Percentiles rank a stretch among this genome's conserved stretches.
phyloP scores from a whole-genome alignment of 2,113 vertebrate species.

The Antechinus stuartii region DNA sequence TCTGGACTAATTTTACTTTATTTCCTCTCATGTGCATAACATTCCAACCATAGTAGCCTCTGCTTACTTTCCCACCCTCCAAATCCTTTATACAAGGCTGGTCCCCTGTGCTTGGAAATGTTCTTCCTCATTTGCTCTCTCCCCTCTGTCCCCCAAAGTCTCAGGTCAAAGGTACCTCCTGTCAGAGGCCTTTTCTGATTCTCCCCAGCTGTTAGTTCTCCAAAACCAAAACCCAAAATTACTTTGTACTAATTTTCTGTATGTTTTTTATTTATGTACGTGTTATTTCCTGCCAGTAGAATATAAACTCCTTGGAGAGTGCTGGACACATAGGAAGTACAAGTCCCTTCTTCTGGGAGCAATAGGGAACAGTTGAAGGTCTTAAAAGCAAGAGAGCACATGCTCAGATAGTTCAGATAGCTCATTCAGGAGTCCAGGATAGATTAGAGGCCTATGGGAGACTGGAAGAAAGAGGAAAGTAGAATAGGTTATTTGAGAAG shows the following conservation, averaged over 20 bases:
- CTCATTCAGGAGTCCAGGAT: neutral
- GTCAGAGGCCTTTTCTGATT: neutral
- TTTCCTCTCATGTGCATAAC: neutral
- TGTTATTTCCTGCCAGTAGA: neutral
- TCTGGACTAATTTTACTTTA: neutral
- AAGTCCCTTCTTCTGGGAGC: neutral
- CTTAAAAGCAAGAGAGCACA: neutral
- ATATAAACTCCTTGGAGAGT: neutral
- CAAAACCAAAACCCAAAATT: neutral
- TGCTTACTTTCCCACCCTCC: neutral
- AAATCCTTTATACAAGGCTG: neutral
- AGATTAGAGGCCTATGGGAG: neutral
- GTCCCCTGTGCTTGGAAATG: neutral
- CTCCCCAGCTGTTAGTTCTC: neutral
- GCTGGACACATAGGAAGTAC: neutral
- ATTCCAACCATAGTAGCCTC: too few species aligned
- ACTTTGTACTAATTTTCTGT: neutral
- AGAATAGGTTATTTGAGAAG: neutral
- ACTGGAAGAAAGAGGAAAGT: neutral
- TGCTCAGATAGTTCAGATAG: neutral
- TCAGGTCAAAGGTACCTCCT: neutral
- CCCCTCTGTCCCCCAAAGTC: neutral
- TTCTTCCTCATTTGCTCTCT: neutral
- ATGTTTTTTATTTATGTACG: neutral
- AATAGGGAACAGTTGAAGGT: neutral